phyloP scores from a whole-genome alignment of 2,113 vertebrate species.

The Mobula birostris region DNA sequence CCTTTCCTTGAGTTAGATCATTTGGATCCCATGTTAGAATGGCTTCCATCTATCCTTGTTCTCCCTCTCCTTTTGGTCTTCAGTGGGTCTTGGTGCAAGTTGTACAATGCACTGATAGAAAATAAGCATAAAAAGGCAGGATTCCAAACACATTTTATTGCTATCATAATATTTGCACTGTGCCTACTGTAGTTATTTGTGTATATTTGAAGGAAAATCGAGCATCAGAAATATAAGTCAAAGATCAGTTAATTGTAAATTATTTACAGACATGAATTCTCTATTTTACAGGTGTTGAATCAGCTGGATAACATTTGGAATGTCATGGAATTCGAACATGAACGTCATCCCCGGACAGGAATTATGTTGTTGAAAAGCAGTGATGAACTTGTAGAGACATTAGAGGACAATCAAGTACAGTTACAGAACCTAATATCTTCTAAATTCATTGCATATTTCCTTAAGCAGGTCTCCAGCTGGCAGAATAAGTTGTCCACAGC shows the following conservation, averaged over 20 bases:
- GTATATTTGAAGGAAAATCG: not conserved
- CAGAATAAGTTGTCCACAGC: slow-evolving; percentile 57
- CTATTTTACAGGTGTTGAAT: slow-evolving; percentile 49
- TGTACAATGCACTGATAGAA: not conserved
- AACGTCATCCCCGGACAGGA: slow-evolving; percentile 52
- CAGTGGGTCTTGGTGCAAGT: not conserved
- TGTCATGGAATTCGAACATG: slow-evolving; percentile 50
- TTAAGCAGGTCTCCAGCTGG: slow-evolving; percentile 57
- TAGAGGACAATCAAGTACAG: slow-evolving; percentile 68
- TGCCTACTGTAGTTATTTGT: not conserved
- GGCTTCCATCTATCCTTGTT: not conserved
- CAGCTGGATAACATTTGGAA: slow-evolving; percentile 56
- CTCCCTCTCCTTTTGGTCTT: not conserved
- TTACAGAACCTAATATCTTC: slow-evolving; percentile 63
- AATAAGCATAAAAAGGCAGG: not conserved
- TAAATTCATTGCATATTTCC: slow-evolving; percentile 61
- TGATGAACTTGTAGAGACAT: slow-evolving; percentile 56
- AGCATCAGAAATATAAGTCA: not conserved
- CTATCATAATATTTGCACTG: not conserved
- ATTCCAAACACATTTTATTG: not conserved
- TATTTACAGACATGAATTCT: not conserved
- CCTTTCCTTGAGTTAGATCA: not conserved
- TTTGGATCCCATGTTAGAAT: not conserved
- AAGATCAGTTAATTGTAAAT: not conserved
- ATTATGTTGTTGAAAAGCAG: slow-evolving; percentile 51